Evolutionary conservation across 2,888 invertebrate genomes (phyloP).

Genomic region (Trilocha varians): DNA sequence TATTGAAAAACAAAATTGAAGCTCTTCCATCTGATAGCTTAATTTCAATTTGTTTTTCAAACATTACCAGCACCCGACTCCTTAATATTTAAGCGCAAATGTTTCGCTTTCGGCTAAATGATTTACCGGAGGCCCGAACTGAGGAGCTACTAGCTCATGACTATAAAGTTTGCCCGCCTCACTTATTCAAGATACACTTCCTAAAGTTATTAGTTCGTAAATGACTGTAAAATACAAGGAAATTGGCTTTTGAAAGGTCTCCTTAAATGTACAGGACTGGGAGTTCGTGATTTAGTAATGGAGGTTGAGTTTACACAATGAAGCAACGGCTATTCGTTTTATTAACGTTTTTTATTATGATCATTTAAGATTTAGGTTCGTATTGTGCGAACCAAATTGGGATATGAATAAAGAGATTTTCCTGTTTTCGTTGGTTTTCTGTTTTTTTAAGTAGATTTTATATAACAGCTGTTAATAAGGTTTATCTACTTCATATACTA

Average conservation of each 20-base stretch:
- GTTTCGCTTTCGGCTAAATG: not conserved
- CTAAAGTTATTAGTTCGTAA: slow-evolving; percentile 1
- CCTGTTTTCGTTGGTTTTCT: too few relatives aligned
- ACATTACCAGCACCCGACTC: not conserved
- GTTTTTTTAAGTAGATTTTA: too few relatives aligned
- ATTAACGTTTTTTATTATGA: too few relatives aligned
- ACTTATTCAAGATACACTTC: not conserved
- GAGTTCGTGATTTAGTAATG: not conserved
- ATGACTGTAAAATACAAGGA: slow-evolving; percentile 14
- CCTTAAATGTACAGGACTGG: not conserved
- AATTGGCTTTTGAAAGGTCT: slow-evolving; percentile 18
- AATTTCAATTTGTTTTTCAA: not conserved
- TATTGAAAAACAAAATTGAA: not conserved
- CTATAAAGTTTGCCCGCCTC: not conserved
- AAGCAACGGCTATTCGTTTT: not conserved
- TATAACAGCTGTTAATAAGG: too few relatives aligned
- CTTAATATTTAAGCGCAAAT: not conserved
- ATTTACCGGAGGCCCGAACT: not conserved
- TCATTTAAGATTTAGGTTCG: too few relatives aligned
- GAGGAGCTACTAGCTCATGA: not conserved
- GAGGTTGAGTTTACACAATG: not conserved
- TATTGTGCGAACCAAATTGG: too few relatives aligned
- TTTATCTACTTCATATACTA: too few relatives aligned
- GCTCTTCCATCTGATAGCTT: not conserved
- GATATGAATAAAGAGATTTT: too few relatives aligned